Base-by-base conservation (phyloP, 2,113 vertebrate genomes). In the Hoplias malabaricus region DNA sequence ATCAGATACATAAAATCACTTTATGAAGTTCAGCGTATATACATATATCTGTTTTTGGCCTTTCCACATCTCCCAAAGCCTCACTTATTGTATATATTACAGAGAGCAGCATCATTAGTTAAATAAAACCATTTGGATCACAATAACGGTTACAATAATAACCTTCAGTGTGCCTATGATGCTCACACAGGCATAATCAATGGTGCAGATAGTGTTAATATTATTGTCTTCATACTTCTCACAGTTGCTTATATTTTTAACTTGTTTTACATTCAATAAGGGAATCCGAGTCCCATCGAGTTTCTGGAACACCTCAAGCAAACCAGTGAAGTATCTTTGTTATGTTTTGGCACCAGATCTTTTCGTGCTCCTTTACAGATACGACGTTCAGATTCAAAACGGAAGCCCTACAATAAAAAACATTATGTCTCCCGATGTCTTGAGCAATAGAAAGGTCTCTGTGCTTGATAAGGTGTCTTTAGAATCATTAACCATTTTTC, bases 221-320 rank as follows among this genome's bases (percentile, higher is more conserved):
- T 82, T 87, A 84, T 85, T 83, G 75, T 85, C 72, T 70, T 78
- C 42, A 69, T 69, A 67, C 73, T 68, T 57, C 66, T 80, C 82
- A 81, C 75, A 80, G 82, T 75, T 83, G 54, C 38, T 78, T 65
- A 86, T 80, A 87, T 90, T 85, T 89, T 89, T 87, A 85, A 88
- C 75, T 65, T 80, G 77, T 88, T 83, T 86, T 90, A 91, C 90
- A 92, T 92, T 91, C 90, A 87, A 87, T 84, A 80, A 80, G 84
- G 80, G 84, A 84, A 88, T 87, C 85, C 43, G 63, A 88, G 88
- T 85, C 87, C 80, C 48, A 33, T 81, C 67, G 79, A 83, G 88
- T 59, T 75, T 88, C 83, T 82, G 83, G 84, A 80, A 83, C 82
- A n/a, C n/a, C n/a, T n/a, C n/a, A n/a, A n/a, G n/a, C n/a, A n/a